Conservation (phyloP, 2,797 vertebrate species). For the Myotis pilosus region DNA sequence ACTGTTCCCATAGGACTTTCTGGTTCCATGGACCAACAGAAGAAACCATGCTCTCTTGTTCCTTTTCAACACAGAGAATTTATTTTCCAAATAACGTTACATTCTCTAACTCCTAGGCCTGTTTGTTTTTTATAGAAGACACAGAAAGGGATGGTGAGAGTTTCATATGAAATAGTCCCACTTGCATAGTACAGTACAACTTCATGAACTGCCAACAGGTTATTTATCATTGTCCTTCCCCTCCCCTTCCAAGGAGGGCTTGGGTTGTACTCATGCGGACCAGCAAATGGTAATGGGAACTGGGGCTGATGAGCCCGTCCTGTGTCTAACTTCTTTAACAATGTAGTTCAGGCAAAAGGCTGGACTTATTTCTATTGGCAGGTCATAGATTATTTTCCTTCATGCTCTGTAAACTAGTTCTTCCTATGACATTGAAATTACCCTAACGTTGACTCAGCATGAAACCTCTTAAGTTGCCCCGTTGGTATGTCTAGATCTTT, state of each 20-base stretch:
- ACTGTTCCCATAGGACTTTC: background rate
- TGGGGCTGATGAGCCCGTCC: background rate
- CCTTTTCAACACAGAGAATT: background rate
- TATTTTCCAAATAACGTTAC: constrained; percentile 12
- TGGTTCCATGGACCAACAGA: background rate
- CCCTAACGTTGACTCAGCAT: background rate
- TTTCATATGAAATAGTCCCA: background rate
- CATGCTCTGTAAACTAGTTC: background rate
- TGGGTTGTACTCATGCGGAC: background rate
- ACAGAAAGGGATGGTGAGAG: background rate
- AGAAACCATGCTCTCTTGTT: background rate
- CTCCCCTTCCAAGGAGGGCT: background rate
- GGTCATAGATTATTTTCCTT: background rate
- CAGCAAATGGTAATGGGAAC: background rate
- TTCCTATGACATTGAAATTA: constrained; percentile 23
- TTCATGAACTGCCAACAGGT: background rate
- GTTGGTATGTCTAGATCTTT: background rate
- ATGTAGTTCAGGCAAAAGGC: background rate
- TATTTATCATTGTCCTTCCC: background rate
- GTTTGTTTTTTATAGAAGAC: background rate
- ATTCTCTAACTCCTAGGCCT: background rate
- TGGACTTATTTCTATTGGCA: background rate
- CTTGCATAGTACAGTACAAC: background rate
- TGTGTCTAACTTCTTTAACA: background rate
- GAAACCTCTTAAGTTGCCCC: background rate